Evolutionary conservation across 1,140 invertebrate genomes (phyloP), one percentile per base, ranked within the genome.

Genomic region (Sitobion miscanthi): DNA sequence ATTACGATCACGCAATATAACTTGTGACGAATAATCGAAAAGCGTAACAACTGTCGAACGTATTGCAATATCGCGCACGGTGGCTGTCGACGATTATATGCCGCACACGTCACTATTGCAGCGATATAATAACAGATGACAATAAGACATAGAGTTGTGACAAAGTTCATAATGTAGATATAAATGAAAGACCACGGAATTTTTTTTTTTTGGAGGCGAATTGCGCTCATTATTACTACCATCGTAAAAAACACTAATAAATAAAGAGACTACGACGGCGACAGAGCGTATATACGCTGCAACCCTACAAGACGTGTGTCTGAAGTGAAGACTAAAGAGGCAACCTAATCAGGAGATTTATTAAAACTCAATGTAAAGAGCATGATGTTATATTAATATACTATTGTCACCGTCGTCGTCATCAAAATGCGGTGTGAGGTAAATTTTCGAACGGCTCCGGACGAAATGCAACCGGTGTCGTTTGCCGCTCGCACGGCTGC

Each of bases 401-500:
- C 52, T 77, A n/a, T n/a, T 14, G 62, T 77, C 11, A 4, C 5
- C 62, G 62, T n/a, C 62, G 17, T 20, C 30, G 62, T 77, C 62
- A 77, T 77, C 14, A 77, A 77, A n/a, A n/a, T 77, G 62, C 62
- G 62, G 62, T 17, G 62, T n/a, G 62, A 77, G 62, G 62, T 77
- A 77, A 77, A 77, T 77, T 77, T 77, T 77, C 62, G 30, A 77
- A n/a, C 62, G 62, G 62, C 62, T 77, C 5, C 11, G 42, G 6
- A 25, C 85, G 85, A 87, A 87, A 87, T 87, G 85, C 85, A 87
- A 85, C 85, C 85, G 85, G 45, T 87, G 85, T 87, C 85, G 45
- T 87, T 87, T 47, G 30, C 85, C 14, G 30, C 42, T 42, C 86
- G 45, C 86, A 47, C 47, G 86, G 45, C 85, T 25, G 30, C 30